These are phyloP conservation scores for Oxyruncus cristatus DNA, from an alignment of 2,113 vertebrate genomes.

Conservation along the genomic window DNA sequence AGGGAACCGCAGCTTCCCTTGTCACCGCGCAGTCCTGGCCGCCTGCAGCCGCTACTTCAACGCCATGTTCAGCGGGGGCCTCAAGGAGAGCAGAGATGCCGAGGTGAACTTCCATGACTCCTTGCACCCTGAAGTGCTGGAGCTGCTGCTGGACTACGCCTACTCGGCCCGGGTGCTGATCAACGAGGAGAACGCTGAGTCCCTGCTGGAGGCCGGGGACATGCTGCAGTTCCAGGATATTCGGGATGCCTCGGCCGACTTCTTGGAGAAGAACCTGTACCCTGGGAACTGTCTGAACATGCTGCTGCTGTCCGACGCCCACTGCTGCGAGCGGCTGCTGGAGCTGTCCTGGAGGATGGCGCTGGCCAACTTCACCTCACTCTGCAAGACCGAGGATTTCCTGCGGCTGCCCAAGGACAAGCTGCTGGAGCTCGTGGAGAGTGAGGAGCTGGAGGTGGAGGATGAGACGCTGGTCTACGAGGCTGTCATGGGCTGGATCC, in stretches of 20 bases:
- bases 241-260: slow-evolving; percentile 80
- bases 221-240: slow-evolving; percentile 85
- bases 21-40: slow-evolving; percentile 81
- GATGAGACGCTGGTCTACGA: slow-evolving; percentile 75
- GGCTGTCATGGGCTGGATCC: slow-evolving; percentile 82
- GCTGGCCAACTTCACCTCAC: slow-evolving; percentile 80
- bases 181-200: slow-evolving; percentile 83
- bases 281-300: slow-evolving; percentile 82
- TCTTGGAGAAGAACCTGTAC: slow-evolving; percentile 81
- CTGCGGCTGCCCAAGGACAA: slow-evolving; percentile 82
- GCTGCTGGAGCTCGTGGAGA: slow-evolving; percentile 60
- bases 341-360: slow-evolving; percentile 84
- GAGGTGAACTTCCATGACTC: slow-evolving; percentile 83
- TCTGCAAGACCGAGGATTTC: slow-evolving; percentile 83
- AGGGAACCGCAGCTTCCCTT: slow-evolving; percentile 76
- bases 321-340: slow-evolving; percentile 80
- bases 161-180: slow-evolving; percentile 83
- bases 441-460: slow-evolving; percentile 63
- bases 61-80: slow-evolving; percentile 83
- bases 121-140: slow-evolving; percentile 81
- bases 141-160: slow-evolving; percentile 81
- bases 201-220: slow-evolving; percentile 80
- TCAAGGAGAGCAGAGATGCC: slow-evolving; percentile 79
- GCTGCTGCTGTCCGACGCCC: slow-evolving; percentile 80
- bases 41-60: slow-evolving; percentile 85